Percentiles rank a stretch among this genome's conserved stretches.
Evolutionary conservation across 23 tunicate species (phyloP).

Genomic region (Trididemnum miniatum): DNA sequence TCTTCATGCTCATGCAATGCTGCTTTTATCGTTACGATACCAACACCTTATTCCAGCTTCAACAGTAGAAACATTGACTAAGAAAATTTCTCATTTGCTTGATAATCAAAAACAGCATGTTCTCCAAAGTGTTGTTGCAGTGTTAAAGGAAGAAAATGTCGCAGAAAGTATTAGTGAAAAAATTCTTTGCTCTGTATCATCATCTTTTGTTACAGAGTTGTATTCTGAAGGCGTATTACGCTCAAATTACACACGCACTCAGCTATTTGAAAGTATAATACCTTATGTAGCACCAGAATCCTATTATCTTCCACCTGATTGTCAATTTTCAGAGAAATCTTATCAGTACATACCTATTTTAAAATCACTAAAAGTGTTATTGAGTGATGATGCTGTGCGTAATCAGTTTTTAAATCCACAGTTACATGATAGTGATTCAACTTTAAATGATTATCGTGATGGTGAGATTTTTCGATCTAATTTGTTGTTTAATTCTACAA

Average conservation of each 20-base stretch:
- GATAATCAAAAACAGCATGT: not conserved
- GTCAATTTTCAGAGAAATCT: not conserved
- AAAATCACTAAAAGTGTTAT: not conserved
- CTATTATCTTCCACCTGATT: not conserved
- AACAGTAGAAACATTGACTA: not conserved
- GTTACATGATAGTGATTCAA: not conserved
- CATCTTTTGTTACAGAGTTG: not conserved
- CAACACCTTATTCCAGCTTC: not conserved
- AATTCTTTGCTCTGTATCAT: not conserved
- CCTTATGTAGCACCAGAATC: not conserved
- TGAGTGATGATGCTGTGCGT: not conserved
- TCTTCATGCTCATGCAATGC: not conserved
- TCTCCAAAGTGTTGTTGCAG: not conserved
- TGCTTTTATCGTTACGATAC: not conserved
- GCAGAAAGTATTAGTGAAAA: not conserved
- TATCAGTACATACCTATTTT: not conserved
- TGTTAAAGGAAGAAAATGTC: not conserved
- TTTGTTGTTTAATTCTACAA: not conserved
- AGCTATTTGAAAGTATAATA: not conserved
- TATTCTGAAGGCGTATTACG: not conserved
- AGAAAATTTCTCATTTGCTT: not conserved
- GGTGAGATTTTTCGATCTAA: not conserved
- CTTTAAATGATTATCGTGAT: not conserved
- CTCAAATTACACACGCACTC: not conserved
- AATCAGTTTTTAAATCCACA: conserved; percentile 1